phyloP scores from a whole-genome alignment of 2,888 invertebrate species.

The Tenthredo livida region DNA sequence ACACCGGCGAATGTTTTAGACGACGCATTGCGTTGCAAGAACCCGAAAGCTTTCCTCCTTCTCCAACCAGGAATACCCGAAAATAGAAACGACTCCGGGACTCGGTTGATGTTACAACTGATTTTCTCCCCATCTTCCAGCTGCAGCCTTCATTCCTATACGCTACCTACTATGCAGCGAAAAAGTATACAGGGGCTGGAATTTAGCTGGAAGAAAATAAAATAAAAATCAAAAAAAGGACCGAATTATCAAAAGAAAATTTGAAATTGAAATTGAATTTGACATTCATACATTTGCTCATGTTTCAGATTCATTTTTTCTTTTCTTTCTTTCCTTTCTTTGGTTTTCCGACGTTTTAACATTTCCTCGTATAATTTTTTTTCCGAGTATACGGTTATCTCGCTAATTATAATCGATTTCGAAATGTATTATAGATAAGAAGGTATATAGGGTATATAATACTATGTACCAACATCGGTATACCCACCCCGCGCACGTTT shows the following conservation, averaged over 20 bases:
- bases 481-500: not conserved
- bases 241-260: no score
- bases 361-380: not conserved
- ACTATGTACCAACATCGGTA: no score
- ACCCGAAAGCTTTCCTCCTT: not conserved
- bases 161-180: no score
- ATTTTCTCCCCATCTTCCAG: constrained; percentile 17
- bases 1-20: not conserved
- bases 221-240: no score
- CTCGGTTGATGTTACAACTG: constrained; percentile 33
- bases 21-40: not conserved
- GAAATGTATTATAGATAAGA: not conserved
- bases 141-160: constrained; percentile 9
- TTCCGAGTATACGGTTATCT: not conserved
- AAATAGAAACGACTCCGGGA: constrained; percentile 6
- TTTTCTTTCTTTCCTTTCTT: not conserved
- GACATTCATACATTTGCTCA: no score
- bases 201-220: not conserved
- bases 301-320: not conserved
- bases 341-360: not conserved
- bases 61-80: constrained; percentile 7
- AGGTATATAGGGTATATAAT: not conserved
- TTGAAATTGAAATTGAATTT: no score
- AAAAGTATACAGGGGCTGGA: not conserved
- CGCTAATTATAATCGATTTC: not conserved